These are phyloP conservation scores for Taenioides sp. DNA, from an alignment of 2,797 vertebrate species.

Conservation along the genomic window DNA sequence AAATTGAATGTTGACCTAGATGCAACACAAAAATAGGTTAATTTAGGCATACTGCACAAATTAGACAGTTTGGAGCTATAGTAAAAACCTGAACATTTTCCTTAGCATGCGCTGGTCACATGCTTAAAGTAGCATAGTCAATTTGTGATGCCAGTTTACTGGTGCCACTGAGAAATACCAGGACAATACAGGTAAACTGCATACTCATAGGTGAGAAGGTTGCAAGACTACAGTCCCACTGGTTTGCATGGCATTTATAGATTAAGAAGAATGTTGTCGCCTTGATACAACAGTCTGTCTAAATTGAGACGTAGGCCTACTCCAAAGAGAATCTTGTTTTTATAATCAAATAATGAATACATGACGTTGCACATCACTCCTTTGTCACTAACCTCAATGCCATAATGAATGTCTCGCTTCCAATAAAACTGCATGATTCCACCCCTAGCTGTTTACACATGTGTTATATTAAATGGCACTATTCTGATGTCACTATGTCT, in stretches of 20 bases:
- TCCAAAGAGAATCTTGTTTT: neutral
- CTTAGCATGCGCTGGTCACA: neutral
- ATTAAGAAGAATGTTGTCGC: too few relatives aligned
- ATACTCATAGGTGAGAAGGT: too few relatives aligned
- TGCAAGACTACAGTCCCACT: too few relatives aligned
- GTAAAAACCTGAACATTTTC: neutral
- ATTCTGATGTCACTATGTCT: constrained; percentile 26
- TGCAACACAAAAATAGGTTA: neutral
- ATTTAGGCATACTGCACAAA: neutral
- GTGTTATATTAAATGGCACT: neutral
- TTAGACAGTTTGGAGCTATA: neutral
- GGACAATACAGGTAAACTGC: too few relatives aligned
- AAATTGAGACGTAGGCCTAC: neutral
- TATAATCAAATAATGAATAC: neutral
- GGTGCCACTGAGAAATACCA: constrained; percentile 14
- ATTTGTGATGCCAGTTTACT: constrained; percentile 1
- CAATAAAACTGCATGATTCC: neutral
- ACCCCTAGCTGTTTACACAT: neutral
- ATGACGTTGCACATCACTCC: neutral
- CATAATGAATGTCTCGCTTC: neutral
- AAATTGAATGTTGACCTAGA: neutral
- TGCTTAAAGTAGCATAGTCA: neutral
- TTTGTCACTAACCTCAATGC: neutral
- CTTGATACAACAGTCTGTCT: too few relatives aligned
- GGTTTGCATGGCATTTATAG: too few relatives aligned